Evolutionary conservation across 2,113 vertebrate genomes (phyloP).

Genomic region (Pheucticus melanocephalus): DNA sequence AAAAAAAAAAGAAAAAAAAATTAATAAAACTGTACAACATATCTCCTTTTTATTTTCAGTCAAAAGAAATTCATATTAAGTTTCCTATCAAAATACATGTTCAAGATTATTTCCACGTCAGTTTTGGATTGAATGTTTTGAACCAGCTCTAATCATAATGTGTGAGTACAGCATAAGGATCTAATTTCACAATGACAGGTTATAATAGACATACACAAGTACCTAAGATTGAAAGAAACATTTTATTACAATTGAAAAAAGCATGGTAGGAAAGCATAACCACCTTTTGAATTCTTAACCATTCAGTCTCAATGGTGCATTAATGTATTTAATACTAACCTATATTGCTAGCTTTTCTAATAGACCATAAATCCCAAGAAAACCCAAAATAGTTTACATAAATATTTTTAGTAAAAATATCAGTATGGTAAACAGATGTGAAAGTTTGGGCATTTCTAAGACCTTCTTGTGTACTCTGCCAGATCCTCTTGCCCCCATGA

Average conservation of each 20-base stretch:
- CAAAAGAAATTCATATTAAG: not conserved
- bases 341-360: not conserved
- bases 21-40: not conserved
- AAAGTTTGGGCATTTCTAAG: not conserved
- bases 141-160: not conserved
- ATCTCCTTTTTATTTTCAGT: not conserved
- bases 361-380: not conserved
- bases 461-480: not conserved
- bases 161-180: not conserved
- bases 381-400: not conserved
- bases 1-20: not conserved
- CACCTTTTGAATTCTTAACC: not conserved
- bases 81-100: not conserved
- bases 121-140: not conserved
- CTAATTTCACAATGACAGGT: conserved; percentile 38
- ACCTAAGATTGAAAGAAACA: conserved; percentile 10
- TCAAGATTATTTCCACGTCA: not conserved
- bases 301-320: not conserved
- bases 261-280: not conserved
- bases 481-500: not conserved
- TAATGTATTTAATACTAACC: not conserved
- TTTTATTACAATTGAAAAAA: conserved; percentile 16
- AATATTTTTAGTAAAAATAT: not conserved
- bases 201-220: not conserved
- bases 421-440: not conserved